A percentile compares a stretch with the other conserved stretches of the same genome.
These are phyloP conservation scores for Corella eumyota DNA, from an alignment of 23 tunicate species.

Conservation along the genomic window DNA sequence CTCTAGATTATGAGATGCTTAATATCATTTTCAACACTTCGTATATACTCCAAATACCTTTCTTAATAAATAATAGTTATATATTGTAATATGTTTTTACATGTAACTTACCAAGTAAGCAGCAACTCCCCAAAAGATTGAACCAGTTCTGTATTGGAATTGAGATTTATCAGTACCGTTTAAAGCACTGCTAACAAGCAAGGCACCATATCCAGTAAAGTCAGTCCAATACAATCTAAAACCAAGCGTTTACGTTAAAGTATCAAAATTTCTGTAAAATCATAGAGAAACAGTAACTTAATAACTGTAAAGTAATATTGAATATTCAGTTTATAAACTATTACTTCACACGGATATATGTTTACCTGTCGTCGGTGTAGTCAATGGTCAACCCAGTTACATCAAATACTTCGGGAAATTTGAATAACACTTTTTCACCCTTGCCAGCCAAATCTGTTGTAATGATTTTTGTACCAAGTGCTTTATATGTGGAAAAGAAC, in stretches of 20 bases:
- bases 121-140: conserved; percentile 62
- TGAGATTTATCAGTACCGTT: conserved; percentile 48
- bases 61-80: no score
- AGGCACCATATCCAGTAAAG: conserved; percentile 45
- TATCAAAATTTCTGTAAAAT: no score
- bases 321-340: no score
- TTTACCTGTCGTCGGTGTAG: conserved; percentile 83
- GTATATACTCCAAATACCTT: no score
- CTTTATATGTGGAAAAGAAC: conserved; percentile 33
- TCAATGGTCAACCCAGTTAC: conserved; percentile 84
- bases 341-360: background rate
- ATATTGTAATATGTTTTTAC: no score
- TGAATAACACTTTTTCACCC: conserved; percentile 20
- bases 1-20: no score
- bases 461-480: conserved; percentile 17
- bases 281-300: background rate
- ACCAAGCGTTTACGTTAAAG: no score
- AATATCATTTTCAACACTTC: no score
- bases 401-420: conserved; percentile 56
- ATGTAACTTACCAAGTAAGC: conserved; percentile 35
- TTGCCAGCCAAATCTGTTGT: conserved; percentile 51
- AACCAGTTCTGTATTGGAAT: conserved; percentile 18
- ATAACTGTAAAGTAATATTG: no score
- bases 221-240: conserved; percentile 85
- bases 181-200: conserved; percentile 31